Conservation (phyloP, 2,797 vertebrate genomes). For the Knipowitschia caucasica region DNA sequence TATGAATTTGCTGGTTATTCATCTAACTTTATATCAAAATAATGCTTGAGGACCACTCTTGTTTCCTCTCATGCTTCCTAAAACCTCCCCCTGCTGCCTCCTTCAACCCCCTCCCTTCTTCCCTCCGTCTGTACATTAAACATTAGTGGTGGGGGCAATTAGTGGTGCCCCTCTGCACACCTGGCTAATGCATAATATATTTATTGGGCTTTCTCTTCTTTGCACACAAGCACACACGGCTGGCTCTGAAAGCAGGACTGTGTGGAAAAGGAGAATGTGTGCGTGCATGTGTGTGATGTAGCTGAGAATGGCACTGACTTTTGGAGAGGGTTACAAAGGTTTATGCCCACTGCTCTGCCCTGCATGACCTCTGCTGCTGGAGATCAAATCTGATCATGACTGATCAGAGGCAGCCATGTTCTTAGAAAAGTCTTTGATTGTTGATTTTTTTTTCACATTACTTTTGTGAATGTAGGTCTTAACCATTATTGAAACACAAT, state of each 20-base stretch:
- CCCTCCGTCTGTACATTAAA: constrained; percentile 75
- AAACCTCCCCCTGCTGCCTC: constrained; percentile 1
- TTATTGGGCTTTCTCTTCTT: constrained; percentile 53
- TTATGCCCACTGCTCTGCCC: constrained; percentile 23
- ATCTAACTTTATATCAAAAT: background rate
- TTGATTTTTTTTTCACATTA: constrained; percentile 5
- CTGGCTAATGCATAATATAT: constrained; percentile 80
- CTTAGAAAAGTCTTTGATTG: constrained; percentile 7
- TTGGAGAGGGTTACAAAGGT: constrained; percentile 10
- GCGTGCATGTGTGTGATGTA: constrained; percentile 14
- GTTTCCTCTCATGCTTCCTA: constrained; percentile 2
- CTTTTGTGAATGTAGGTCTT: background rate
- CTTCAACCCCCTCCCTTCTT: constrained; percentile 3
- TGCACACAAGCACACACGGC: constrained; percentile 21
- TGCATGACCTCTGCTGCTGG: constrained; percentile 16
- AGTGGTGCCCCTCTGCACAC: constrained; percentile 70
- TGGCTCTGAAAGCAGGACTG: constrained; percentile 46
- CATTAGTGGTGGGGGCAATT: constrained; percentile 82
- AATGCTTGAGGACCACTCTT: background rate
- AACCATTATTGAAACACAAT: background rate
- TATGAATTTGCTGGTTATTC: background rate
- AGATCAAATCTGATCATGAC: constrained; percentile 37
- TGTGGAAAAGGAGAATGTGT: constrained; percentile 26
- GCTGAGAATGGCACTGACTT: constrained; percentile 5
- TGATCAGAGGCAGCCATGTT: constrained; percentile 10